A percentile compares a stretch with the other conserved stretches of the same genome.
Evolutionary conservation across 2,888 invertebrate species (phyloP).

Genomic region (Hedychridium roseum): DNA sequence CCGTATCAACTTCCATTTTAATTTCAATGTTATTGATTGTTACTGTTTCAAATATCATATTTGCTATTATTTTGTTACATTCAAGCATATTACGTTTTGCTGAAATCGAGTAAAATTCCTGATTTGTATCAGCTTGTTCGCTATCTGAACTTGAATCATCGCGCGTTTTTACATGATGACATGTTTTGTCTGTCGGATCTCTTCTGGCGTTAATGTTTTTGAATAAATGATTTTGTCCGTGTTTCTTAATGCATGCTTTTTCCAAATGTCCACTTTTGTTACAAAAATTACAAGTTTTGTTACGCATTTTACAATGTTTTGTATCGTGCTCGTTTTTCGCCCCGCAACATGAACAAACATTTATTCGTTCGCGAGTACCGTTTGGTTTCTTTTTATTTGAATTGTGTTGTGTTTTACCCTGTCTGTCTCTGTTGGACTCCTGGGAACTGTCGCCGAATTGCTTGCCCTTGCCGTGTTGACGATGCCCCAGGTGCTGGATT

Average conservation of each 20-base stretch:
- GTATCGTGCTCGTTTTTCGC: constrained; percentile 6
- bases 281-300: constrained; percentile 9
- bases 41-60: constrained; percentile 15
- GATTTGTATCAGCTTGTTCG: background rate
- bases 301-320: constrained; percentile 6
- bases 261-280: constrained; percentile 10
- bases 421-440: background rate
- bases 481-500: constrained; percentile 8
- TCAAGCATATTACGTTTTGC: background rate
- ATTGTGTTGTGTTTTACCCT: background rate
- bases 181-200: constrained; percentile 3
- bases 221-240: constrained; percentile 4
- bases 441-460: background rate
- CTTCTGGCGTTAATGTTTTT: background rate
- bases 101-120: background rate
- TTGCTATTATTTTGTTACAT: constrained; percentile 1
- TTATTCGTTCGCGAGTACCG: background rate
- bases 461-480: background rate
- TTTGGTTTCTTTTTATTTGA: background rate
- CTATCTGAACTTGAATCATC: background rate
- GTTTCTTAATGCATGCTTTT: constrained; percentile 9
- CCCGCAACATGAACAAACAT: background rate
- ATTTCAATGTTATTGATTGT: constrained; percentile 7
- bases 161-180: constrained; percentile 1
- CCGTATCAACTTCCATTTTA: constrained; percentile 15